Percentiles rank a stretch among this genome's conserved stretches.
These are phyloP conservation scores for Apodemia zela DNA, from an alignment of 2,888 invertebrate genomes.

Conservation along the genomic window DNA sequence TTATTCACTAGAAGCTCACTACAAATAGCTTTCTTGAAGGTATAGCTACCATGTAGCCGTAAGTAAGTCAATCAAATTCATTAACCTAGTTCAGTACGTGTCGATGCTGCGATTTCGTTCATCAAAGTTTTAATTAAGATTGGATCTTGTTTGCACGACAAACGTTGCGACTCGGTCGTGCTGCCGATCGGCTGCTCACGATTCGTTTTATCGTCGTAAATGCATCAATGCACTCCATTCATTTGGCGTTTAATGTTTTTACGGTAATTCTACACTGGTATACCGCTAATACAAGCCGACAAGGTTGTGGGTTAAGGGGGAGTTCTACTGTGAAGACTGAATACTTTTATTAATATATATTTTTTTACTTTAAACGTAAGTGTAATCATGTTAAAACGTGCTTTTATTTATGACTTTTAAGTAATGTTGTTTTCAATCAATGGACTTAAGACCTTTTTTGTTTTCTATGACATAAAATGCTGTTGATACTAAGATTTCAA, in stretches of 20 bases:
- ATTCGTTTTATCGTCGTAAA: conserved; percentile 58
- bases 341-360: not conserved
- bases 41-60: conserved; percentile 7
- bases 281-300: conserved; percentile 40
- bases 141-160: conserved; percentile 48
- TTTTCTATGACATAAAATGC: no score
- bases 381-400: not conserved
- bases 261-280: conserved; percentile 24
- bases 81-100: conserved; percentile 46
- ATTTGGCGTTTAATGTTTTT: conserved; percentile 31
- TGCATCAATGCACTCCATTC: conserved; percentile 53
- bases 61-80: conserved; percentile 39
- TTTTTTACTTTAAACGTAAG: no score
- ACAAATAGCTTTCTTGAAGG: not conserved
- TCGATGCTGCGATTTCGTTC: conserved; percentile 33
- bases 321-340: conserved; percentile 22
- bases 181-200: conserved; percentile 58
- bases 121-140: conserved; percentile 57
- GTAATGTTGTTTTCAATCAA: no score
- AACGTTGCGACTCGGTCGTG: conserved; percentile 29
- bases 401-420: not conserved
- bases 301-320: conserved; percentile 39
- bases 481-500: no score
- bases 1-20: no score
- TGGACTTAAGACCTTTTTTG: no score